Conservation (phyloP, 2,888 invertebrate species). For the Hymenopus coronatus region DNA sequence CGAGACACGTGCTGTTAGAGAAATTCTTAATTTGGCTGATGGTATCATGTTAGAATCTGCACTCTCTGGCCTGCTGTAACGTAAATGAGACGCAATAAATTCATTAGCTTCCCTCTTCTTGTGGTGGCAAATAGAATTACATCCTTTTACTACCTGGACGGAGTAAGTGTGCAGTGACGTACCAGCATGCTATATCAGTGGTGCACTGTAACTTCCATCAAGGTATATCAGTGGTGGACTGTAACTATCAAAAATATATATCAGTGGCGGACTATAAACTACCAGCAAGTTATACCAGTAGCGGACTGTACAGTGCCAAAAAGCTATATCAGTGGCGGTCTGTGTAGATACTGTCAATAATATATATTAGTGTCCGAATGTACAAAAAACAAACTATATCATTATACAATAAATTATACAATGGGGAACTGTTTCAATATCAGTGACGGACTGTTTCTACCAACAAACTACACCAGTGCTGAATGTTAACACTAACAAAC, state of each 20-base stretch:
- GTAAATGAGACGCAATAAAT: slow-evolving; percentile 35
- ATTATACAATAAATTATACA: too few species aligned
- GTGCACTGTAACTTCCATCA: too few species aligned
- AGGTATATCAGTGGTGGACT: neutral
- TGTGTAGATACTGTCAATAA: too few species aligned
- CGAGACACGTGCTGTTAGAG: too few species aligned
- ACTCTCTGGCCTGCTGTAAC: neutral
- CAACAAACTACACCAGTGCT: too few species aligned
- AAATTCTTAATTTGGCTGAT: neutral
- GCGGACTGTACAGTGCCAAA: too few species aligned
- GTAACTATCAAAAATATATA: neutral
- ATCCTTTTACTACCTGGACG: neutral
- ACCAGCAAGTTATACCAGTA: neutral
- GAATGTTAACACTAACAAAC: too few species aligned
- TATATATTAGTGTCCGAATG: too few species aligned
- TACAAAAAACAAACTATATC: too few species aligned
- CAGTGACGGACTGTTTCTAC: too few species aligned
- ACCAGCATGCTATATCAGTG: neutral
- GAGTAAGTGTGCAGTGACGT: neutral
- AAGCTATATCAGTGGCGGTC: too few species aligned
- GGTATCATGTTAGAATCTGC: neutral
- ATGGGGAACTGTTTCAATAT: too few species aligned
- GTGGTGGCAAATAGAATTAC: slow-evolving; percentile 32
- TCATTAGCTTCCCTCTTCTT: slow-evolving; percentile 31
- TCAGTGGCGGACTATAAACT: neutral